Evolutionary conservation across 2,113 vertebrate species (phyloP).

Genomic region (Pluvialis apricaria): DNA sequence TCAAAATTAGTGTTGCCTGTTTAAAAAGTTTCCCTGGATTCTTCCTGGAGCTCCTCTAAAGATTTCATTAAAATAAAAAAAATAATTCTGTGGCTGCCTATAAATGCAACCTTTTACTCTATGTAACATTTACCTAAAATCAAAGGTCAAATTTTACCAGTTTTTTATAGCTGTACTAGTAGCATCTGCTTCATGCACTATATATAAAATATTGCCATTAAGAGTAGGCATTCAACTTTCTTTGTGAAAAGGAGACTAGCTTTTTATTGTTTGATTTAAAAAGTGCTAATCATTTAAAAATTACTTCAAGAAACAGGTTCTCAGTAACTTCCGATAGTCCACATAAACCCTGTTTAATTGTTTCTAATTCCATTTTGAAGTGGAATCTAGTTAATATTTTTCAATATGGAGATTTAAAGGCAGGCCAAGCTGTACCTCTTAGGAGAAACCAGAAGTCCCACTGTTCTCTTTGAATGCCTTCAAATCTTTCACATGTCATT

Average conservation of each 20-base stretch:
- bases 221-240: not conserved
- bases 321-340: not conserved
- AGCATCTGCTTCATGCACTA: not conserved
- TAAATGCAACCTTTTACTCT: constrained; percentile 44
- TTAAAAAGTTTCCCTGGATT: constrained; percentile 18
- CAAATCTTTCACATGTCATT: not conserved
- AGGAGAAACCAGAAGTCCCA: not conserved
- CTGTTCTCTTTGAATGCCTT: not conserved
- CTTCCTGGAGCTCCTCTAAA: not conserved
- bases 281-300: not conserved
- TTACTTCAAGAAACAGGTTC: not conserved
- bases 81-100: not conserved
- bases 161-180: constrained; percentile 1
- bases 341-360: not conserved
- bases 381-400: not conserved
- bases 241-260: not conserved
- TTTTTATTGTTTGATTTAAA: not conserved
- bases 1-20: constrained; percentile 56
- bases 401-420: not conserved
- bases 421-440: not conserved
- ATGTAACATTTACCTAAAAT: constrained; percentile 36
- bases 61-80: not conserved
- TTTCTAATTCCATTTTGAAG: not conserved
- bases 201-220: not conserved
- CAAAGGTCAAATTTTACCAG: constrained; percentile 39